These are phyloP conservation scores for Dusona sp. DNA, from an alignment of 2,888 invertebrate species.

Conservation along the genomic window DNA sequence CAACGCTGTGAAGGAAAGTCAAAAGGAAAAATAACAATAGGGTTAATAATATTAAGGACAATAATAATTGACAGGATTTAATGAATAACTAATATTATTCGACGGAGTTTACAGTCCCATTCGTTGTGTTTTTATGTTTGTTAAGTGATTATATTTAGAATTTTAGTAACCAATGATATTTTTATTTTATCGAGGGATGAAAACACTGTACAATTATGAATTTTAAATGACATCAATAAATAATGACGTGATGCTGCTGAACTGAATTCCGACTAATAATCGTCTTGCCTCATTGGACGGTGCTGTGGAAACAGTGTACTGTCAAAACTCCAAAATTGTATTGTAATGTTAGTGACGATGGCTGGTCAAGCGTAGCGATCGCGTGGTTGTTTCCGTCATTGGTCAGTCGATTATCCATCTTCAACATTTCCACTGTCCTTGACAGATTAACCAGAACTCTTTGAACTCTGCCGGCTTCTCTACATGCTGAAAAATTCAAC, in stretches of 20 bases:
- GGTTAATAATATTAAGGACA: too few species aligned
- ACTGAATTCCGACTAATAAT: slow-evolving; percentile 80
- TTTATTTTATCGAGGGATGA: not conserved
- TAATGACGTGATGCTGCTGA: slow-evolving; percentile 79
- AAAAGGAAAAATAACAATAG: too few species aligned
- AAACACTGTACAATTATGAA: slow-evolving; percentile 78
- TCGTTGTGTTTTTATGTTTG: not conserved
- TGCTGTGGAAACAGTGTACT: slow-evolving; percentile 29
- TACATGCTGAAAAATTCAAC: not conserved
- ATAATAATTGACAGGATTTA: too few species aligned
- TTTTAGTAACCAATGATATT: too few species aligned
- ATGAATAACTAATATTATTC: not conserved
- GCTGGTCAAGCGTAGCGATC: slow-evolving; percentile 46
- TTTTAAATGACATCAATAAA: slow-evolving; percentile 80
- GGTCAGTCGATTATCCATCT: slow-evolving; percentile 24
- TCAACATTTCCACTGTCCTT: slow-evolving; percentile 11
- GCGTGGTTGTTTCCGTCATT: slow-evolving; percentile 38
- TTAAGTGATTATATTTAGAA: not conserved
- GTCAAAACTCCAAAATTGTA: slow-evolving; percentile 36
- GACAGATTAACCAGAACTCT: not conserved
- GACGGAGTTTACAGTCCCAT: not conserved
- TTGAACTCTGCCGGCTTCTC: not conserved
- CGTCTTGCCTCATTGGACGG: slow-evolving; percentile 69
- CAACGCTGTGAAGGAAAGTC: too few species aligned
- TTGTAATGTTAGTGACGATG: slow-evolving; percentile 44